phyloP scores from a whole-genome alignment of 2,888 invertebrate species.

The Noctuana brunneofusca region DNA sequence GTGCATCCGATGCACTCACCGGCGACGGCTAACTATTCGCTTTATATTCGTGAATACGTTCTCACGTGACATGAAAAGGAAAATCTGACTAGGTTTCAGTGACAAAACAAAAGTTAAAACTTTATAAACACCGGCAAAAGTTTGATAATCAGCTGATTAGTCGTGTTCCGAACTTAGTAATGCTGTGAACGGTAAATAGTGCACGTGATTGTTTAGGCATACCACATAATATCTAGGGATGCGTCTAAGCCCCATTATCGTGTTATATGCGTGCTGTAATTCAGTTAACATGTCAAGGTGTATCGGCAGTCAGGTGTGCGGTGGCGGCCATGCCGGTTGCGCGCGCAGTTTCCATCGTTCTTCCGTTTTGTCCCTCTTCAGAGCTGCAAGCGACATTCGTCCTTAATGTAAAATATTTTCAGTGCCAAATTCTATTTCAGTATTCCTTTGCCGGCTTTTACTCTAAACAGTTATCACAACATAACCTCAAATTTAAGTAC shows the following conservation, averaged over 20 bases:
- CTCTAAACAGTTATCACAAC: conserved; percentile 77
- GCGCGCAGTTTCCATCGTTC: conserved; percentile 73
- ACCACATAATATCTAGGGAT: conserved; percentile 48
- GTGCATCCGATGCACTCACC: conserved; percentile 58
- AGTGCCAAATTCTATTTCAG: conserved; percentile 55
- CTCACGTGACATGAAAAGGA: conserved; percentile 45
- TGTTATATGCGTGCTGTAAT: conserved; percentile 60
- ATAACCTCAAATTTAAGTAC: conserved; percentile 77
- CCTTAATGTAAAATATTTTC: conserved; percentile 61
- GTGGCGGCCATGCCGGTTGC: conserved; percentile 78
- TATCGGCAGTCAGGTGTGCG: conserved; percentile 77
- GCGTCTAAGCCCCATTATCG: conserved; percentile 47
- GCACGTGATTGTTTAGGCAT: conserved; percentile 49
- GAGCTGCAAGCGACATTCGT: conserved; percentile 61
- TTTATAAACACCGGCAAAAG: conserved; percentile 75
- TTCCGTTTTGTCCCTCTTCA: conserved; percentile 57
- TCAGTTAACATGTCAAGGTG: conserved; percentile 69
- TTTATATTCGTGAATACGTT: conserved; percentile 56
- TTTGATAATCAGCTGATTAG: conserved; percentile 81
- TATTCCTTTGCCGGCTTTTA: conserved; percentile 64
- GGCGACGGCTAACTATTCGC: conserved; percentile 56
- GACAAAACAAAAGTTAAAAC: conserved; percentile 55
- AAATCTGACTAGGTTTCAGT: conserved; percentile 58
- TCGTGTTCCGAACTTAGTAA: conserved; percentile 57
- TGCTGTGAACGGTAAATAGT: conserved; percentile 51